These are phyloP conservation scores for Bufotes viridis DNA, from an alignment of 2,797 vertebrate genomes.

Conservation along the genomic window DNA sequence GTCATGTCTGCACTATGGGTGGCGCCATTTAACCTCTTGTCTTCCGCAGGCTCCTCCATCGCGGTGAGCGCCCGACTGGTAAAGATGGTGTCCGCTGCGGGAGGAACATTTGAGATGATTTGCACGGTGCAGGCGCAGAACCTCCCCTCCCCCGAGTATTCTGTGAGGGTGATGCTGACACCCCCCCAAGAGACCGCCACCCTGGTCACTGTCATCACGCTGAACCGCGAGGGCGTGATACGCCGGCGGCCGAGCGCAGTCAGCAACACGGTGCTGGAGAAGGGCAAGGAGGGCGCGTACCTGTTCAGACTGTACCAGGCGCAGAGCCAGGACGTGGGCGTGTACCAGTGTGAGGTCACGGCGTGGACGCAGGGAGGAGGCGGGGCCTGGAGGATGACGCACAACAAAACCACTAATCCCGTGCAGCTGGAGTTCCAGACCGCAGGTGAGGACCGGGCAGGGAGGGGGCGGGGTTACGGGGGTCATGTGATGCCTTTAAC, in stretches of 20 bases:
- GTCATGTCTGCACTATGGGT: not conserved
- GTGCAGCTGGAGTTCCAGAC: constrained; percentile 86
- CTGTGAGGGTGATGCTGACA: constrained; percentile 85
- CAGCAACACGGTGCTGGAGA: constrained; percentile 83
- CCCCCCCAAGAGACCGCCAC: constrained; percentile 68
- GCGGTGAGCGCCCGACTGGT: not conserved
- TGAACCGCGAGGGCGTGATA: constrained; percentile 86
- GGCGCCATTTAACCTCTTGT: not conserved
- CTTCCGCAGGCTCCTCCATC: not conserved
- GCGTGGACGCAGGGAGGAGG: constrained; percentile 84
- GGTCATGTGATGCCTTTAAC: not conserved
- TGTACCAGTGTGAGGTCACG: constrained; percentile 88
- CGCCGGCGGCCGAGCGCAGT: constrained; percentile 82
- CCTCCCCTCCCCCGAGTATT: constrained; percentile 82
- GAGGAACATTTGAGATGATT: constrained; percentile 93
- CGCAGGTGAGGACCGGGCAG: constrained; percentile 77
- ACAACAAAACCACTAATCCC: constrained; percentile 85
- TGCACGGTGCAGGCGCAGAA: constrained; percentile 83
- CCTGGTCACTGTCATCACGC: constrained; percentile 81
- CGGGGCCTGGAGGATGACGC: constrained; percentile 80
- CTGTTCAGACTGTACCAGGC: constrained; percentile 88
- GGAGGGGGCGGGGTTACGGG: not conserved
- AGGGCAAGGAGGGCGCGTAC: constrained; percentile 85
- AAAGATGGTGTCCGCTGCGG: constrained; percentile 73
- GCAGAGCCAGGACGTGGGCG: constrained; percentile 86